Percentiles rank a stretch among this genome's conserved stretches.
phyloP scores from a whole-genome alignment of 2,113 vertebrate genomes.

The Heterocephalus glaber region DNA sequence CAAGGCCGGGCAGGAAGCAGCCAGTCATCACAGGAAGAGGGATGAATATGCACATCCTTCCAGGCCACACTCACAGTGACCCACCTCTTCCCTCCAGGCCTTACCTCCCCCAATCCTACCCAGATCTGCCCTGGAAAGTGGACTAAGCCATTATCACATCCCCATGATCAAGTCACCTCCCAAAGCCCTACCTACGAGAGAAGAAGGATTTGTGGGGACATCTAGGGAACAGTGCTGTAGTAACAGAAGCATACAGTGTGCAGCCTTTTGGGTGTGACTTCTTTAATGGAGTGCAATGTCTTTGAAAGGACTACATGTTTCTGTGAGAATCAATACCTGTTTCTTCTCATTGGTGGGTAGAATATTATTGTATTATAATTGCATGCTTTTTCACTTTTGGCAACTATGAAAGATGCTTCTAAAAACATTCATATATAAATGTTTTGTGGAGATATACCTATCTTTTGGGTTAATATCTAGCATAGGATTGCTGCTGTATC shows the following conservation, averaged over 20 bases:
- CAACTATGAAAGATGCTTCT: not conserved
- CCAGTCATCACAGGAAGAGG: not conserved
- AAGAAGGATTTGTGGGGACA: not conserved
- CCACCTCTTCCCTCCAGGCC: not conserved
- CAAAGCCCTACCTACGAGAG: not conserved
- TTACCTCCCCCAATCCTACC: not conserved
- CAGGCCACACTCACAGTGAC: not conserved
- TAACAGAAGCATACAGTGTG: not conserved
- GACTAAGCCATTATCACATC: not conserved
- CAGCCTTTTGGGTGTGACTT: not conserved
- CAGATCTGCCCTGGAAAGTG: not conserved
- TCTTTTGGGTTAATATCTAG: not conserved
- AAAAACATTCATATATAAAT: not conserved
- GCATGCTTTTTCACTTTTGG: not conserved
- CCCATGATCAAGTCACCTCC: not conserved
- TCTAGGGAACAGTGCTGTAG: not conserved
- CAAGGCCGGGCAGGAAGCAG: not conserved
- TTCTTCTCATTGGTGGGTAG: not conserved
- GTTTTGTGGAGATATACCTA: not conserved
- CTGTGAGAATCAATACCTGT: not conserved
- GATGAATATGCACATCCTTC: not conserved
- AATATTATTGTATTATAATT: not conserved
- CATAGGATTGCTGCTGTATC: not conserved
- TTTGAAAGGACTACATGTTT: conserved; percentile 8
- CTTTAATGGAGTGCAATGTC: not conserved